A percentile compares a stretch with the other conserved stretches of the same genome.
phyloP scores from a whole-genome alignment of 2,888 invertebrate genomes.

The Clepsis dumicolana region DNA sequence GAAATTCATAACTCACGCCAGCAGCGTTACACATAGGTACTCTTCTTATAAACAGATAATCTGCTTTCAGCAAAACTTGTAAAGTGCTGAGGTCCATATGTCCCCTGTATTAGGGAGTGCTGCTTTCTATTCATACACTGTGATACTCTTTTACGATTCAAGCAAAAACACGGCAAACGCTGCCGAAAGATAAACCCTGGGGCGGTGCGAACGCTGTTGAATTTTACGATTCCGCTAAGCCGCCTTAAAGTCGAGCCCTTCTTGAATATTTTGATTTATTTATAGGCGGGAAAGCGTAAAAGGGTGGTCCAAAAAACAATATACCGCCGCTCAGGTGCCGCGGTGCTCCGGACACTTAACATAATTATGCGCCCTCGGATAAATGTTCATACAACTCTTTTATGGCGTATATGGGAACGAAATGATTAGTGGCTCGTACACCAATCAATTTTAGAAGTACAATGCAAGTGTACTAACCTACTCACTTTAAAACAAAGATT shows the following conservation, averaged over 20 bases:
- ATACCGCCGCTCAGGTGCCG: conserved; percentile 71
- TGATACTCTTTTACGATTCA: conserved; percentile 83
- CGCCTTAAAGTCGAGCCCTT: conserved; percentile 85
- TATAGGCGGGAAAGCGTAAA: conserved; percentile 83
- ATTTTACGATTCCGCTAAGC: conserved; percentile 86
- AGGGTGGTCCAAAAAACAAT: conserved; percentile 83
- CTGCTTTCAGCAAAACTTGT: conserved; percentile 75
- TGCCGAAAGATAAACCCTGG: conserved; percentile 80
- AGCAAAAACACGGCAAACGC: conserved; percentile 79
- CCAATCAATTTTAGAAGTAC: not conserved
- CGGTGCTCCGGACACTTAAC: conserved; percentile 68
- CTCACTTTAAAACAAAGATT: not conserved
- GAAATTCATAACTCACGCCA: conserved; percentile 46
- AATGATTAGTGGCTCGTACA: conserved; percentile 15
- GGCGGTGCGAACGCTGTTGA: conserved; percentile 81
- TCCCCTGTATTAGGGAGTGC: conserved; percentile 76
- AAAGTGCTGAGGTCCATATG: conserved; percentile 75
- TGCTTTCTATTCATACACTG: conserved; percentile 81
- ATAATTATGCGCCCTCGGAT: conserved; percentile 67
- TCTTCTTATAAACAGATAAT: conserved; percentile 69
- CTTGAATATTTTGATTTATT: conserved; percentile 87
- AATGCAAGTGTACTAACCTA: not conserved
- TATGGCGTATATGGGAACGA: conserved; percentile 14
- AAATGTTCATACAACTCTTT: conserved; percentile 48
- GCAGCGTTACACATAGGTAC: conserved; percentile 53